Conservation (phyloP, 2,113 vertebrate species). For the Ochotona curzoniae region DNA sequence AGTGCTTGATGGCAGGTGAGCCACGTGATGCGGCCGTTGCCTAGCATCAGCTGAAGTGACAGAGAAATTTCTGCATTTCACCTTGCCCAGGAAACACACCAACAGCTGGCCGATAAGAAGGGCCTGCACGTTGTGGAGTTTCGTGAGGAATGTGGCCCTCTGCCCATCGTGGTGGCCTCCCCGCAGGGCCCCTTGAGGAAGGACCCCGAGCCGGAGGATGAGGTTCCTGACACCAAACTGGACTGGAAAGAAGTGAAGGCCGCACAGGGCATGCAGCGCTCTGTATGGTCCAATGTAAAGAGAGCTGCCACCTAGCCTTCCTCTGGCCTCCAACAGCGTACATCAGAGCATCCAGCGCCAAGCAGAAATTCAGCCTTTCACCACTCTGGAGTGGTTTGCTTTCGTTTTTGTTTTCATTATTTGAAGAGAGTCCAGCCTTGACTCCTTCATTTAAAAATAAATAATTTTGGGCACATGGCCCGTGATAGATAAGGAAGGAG, state of each 20-base stretch:
- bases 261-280: slow-evolving; percentile 89
- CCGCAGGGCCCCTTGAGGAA: slow-evolving; percentile 80
- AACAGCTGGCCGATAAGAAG: slow-evolving; percentile 91
- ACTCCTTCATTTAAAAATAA: slow-evolving; percentile 59
- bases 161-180: slow-evolving; percentile 92
- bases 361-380: no score
- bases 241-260: slow-evolving; percentile 93
- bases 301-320: slow-evolving; percentile 75
- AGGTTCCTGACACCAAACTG: slow-evolving; percentile 88
- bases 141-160: slow-evolving; percentile 88
- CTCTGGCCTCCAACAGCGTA: rapidly evolving
- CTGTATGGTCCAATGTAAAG: slow-evolving; percentile 89
- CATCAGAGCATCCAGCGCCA: not conserved
- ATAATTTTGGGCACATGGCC: not conserved
- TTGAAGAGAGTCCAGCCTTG: not conserved
- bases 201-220: slow-evolving; percentile 88
- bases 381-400: no score
- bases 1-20: not conserved
- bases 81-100: slow-evolving; percentile 91
- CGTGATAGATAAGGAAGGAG: not conserved
- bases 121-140: slow-evolving; percentile 94
- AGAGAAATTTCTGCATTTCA: not conserved
- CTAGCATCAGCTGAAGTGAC: not conserved
- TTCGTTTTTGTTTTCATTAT: not conserved
- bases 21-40: not conserved